Conservation (phyloP, 1,140 invertebrate species). For the Agrypnia vestita region DNA sequence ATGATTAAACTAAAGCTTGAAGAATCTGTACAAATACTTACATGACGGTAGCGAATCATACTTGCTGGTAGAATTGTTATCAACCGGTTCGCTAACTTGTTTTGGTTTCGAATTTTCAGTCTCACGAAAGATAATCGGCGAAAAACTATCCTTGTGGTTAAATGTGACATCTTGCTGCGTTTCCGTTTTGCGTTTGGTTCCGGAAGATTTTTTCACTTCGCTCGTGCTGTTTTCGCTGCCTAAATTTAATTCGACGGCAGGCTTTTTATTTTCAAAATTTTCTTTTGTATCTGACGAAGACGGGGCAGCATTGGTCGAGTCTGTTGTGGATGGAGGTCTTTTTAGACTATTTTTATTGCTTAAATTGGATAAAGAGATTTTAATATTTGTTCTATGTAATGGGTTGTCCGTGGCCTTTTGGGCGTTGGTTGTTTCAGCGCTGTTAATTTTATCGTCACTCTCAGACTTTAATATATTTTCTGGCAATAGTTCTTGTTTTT, state of each 20-base stretch:
- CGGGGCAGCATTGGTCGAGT: neutral
- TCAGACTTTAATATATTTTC: neutral
- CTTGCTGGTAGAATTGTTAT: slow-evolving; percentile 67
- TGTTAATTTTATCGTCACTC: slow-evolving; percentile 4
- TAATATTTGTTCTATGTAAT: slow-evolving; percentile 41
- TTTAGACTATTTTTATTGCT: slow-evolving; percentile 20
- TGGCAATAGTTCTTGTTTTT: neutral
- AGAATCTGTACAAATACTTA: slow-evolving; percentile 63
- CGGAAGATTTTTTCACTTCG: neutral
- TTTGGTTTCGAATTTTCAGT: slow-evolving; percentile 62
- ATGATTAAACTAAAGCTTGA: no score
- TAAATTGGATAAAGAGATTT: slow-evolving; percentile 25
- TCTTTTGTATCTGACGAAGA: neutral
- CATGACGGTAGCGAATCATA: slow-evolving; percentile 70
- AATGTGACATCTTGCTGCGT: neutral
- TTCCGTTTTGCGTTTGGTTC: slow-evolving; percentile 3
- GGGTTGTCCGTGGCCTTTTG: slow-evolving; percentile 22
- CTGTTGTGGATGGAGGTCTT: neutral
- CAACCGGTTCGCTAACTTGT: slow-evolving; percentile 56
- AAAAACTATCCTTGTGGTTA: slow-evolving; percentile 30
- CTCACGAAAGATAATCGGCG: slow-evolving; percentile 68
- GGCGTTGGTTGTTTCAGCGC: neutral
- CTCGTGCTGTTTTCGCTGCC: neutral
- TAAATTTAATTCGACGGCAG: neutral
- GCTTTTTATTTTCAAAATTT: neutral